These are phyloP conservation scores for Eupithecia tripunctaria DNA, from an alignment of 2,888 invertebrate genomes.

Conservation along the genomic window DNA sequence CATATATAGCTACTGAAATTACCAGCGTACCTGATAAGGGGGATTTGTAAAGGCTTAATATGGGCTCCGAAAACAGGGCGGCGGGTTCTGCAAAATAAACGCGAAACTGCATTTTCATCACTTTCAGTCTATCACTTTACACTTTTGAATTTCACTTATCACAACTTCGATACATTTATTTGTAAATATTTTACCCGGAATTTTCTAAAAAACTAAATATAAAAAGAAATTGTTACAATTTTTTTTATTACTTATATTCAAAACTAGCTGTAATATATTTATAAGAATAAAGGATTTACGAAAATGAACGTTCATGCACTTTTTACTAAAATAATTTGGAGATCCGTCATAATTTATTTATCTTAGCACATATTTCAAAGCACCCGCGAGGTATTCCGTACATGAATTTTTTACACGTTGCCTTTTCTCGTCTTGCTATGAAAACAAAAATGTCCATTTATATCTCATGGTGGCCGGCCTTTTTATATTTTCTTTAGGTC, in stretches of 20 bases:
- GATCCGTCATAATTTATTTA: constrained; percentile 11
- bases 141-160: constrained; percentile 1
- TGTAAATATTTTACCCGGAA: too few species aligned
- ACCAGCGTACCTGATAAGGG: constrained; percentile 76
- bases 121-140: constrained; percentile 20
- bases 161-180: too few species aligned
- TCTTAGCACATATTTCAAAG: constrained; percentile 32
- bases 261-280: neutral
- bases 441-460: constrained; percentile 48
- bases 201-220: neutral
- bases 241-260: neutral
- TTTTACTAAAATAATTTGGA: neutral
- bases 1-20: constrained; percentile 17
- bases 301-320: neutral
- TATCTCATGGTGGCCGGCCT: constrained; percentile 47
- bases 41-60: constrained; percentile 81
- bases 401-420: constrained; percentile 55
- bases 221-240: neutral
- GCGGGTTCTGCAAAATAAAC: constrained; percentile 75
- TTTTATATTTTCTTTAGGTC: constrained; percentile 31
- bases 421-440: constrained; percentile 50
- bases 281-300: neutral
- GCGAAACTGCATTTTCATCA: constrained; percentile 35
- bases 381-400: constrained; percentile 45
- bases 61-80: constrained; percentile 79